Conservation (phyloP, 2,888 invertebrate genomes). For the Mesorhabditis belari region DNA sequence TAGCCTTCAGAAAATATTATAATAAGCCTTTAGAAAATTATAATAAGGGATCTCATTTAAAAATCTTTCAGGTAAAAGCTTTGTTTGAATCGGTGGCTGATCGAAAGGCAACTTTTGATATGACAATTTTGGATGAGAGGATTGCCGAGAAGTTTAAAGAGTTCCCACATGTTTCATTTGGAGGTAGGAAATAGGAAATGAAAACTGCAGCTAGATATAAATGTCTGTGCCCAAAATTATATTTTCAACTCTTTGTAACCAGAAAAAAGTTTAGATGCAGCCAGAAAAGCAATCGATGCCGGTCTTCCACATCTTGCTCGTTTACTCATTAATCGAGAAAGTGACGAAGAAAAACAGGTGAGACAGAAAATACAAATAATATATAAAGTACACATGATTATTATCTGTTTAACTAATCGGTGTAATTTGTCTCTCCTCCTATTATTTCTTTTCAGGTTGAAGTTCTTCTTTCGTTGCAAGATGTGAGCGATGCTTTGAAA, state of each 20-base stretch:
- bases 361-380: no score
- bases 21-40: no score
- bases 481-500: slow-evolving; percentile 26
- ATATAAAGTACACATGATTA: no score
- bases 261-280: slow-evolving; percentile 18
- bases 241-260: no score
- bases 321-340: slow-evolving; percentile 28
- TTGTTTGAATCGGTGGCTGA: background rate
- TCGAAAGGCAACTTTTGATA: slow-evolving; percentile 2
- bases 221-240: no score
- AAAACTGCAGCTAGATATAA: no score
- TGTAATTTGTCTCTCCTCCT: background rate
- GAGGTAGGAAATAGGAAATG: no score
- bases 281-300: slow-evolving; percentile 23
- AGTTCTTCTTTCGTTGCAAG: slow-evolving; percentile 26
- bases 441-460: slow-evolving; percentile 6
- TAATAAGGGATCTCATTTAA: no score
- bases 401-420: no score
- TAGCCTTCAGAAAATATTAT: no score
- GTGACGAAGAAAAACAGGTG: slow-evolving; percentile 34
- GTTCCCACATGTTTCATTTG: slow-evolving; percentile 34
- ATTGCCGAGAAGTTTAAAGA: slow-evolving; percentile 21
- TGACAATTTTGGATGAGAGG: slow-evolving; percentile 22
- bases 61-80: background rate
- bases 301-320: slow-evolving; percentile 26